Percentiles rank a stretch among this genome's conserved stretches.
These are phyloP conservation scores for Brachypterus glaber DNA, from an alignment of 2,888 invertebrate species.

Conservation along the genomic window DNA sequence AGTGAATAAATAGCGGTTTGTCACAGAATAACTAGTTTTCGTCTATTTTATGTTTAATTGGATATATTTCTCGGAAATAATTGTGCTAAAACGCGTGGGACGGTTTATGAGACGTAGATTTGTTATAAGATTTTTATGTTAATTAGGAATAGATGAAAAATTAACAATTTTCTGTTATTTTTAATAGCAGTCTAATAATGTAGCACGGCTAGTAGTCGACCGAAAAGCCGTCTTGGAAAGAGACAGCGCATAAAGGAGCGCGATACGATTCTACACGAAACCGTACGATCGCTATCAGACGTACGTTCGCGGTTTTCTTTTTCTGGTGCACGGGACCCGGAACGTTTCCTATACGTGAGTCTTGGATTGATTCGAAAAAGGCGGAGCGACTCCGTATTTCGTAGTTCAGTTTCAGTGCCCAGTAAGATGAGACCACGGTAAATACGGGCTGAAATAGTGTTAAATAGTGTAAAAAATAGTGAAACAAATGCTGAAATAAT, in stretches of 20 bases:
- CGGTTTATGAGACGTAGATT: not conserved
- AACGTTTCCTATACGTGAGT: constrained; percentile 21
- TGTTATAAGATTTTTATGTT: too few relatives aligned
- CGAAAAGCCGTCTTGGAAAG: constrained; percentile 36
- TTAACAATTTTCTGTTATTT: too few relatives aligned
- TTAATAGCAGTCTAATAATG: too few relatives aligned
- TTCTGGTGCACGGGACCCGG: constrained; percentile 23
- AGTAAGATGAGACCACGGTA: constrained; percentile 37
- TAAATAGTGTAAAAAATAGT: constrained; percentile 24
- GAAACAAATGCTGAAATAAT: constrained; percentile 19
- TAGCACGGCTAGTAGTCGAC: constrained; percentile 33
- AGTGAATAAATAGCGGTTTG: too few relatives aligned
- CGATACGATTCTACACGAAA: constrained; percentile 38
- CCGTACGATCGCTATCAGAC: constrained; percentile 27
- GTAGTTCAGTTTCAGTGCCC: constrained; percentile 29
- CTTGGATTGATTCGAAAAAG: constrained; percentile 24
- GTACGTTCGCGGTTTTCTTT: constrained; percentile 25
- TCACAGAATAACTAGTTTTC: too few relatives aligned
- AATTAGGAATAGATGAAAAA: too few relatives aligned
- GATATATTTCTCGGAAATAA: not conserved
- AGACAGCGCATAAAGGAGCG: constrained; percentile 38
- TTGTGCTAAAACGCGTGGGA: not conserved
- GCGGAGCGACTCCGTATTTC: constrained; percentile 29
- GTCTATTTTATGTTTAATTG: not conserved
- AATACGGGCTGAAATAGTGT: constrained; percentile 35